Percentiles rank a stretch among this genome's conserved stretches.
Conservation (phyloP, 2,113 vertebrate species). For the Sarotherodon lohbergeri region DNA sequence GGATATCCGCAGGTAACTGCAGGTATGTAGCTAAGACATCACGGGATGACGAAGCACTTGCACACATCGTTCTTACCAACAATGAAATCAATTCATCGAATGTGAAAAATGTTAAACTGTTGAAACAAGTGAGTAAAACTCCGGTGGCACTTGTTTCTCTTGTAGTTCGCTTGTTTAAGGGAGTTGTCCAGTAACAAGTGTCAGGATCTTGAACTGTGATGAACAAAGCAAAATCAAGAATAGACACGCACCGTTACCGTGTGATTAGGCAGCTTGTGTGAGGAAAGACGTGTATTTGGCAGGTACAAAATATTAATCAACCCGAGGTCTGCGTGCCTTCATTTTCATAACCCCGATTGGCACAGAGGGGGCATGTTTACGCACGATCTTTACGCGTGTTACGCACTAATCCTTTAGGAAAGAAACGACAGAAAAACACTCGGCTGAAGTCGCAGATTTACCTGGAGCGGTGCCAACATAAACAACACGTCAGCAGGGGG, state of each 20-base stretch:
- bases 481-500: conserved; percentile 63
- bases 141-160: neutral
- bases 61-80: neutral
- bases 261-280: neutral
- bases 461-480: conserved; percentile 63
- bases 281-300: neutral
- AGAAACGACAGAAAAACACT: conserved; percentile 57
- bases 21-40: conserved; percentile 41
- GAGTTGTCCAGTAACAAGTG: conserved; percentile 18
- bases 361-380: conserved; percentile 47
- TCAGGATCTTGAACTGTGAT: neutral
- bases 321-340: neutral
- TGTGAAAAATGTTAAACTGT: neutral
- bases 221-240: neutral
- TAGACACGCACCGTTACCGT: neutral
- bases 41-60: neutral
- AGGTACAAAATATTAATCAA: neutral
- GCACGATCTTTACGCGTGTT: conserved; percentile 60
- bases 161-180: neutral
- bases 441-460: conserved; percentile 57
- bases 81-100: neutral
- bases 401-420: conserved; percentile 54
- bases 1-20: conserved; percentile 54
- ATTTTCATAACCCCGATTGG: conserved; percentile 15
- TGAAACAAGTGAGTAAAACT: neutral